phyloP scores from a whole-genome alignment of 2,888 invertebrate species.

The Nipponacmea schrenckii region DNA sequence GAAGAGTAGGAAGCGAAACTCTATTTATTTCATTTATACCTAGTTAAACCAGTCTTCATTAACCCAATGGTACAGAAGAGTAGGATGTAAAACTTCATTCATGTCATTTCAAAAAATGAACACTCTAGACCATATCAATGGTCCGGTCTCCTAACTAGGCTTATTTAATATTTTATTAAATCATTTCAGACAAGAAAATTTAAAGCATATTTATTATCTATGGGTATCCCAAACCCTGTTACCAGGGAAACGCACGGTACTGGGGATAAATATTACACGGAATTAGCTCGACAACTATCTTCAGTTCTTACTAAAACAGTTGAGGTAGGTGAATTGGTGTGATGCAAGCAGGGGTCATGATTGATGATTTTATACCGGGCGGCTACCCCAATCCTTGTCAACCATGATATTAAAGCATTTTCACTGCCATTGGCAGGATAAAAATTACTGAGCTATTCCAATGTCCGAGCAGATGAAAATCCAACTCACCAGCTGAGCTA shows the following conservation, averaged over 20 bases:
- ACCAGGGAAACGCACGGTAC: conserved; percentile 90
- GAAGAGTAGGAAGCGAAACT: no score
- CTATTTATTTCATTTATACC: no score
- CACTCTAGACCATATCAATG: no score
- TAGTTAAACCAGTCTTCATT: no score
- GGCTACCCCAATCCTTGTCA: background rate
- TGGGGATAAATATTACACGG: conserved; percentile 82
- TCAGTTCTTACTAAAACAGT: conserved; percentile 84
- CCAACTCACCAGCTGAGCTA: no score
- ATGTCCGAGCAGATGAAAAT: no score
- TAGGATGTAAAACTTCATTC: no score
- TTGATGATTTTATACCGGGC: background rate
- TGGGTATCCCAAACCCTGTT: conserved; percentile 98
- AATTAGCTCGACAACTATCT: conserved; percentile 86
- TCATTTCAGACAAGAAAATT: conserved; percentile 84
- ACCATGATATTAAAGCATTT: background rate
- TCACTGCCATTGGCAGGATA: background rate
- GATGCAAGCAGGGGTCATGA: background rate
- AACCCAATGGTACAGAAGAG: no score
- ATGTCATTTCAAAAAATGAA: no score
- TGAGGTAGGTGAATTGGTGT: conserved; percentile 72
- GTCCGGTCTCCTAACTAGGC: no score
- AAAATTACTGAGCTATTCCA: no score
- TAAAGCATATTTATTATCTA: conserved; percentile 93
- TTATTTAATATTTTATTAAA: background rate